These are phyloP conservation scores for Xylota sylvarum DNA, from an alignment of 2,888 invertebrate genomes.

Conservation along the genomic window DNA sequence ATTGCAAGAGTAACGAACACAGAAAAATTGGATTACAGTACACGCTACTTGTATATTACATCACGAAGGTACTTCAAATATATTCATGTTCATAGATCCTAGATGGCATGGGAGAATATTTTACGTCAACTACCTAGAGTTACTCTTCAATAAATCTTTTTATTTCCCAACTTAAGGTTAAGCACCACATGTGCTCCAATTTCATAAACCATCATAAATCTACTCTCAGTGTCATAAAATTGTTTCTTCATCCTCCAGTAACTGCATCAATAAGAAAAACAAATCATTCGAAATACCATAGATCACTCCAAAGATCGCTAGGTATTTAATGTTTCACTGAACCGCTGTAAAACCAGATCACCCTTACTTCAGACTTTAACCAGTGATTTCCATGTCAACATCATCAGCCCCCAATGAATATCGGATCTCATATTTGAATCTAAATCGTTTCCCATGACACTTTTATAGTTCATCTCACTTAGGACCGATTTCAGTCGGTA, in stretches of 20 bases:
- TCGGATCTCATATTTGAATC: slow-evolving; percentile 55
- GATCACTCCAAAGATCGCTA: slow-evolving; percentile 61
- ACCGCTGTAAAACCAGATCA: slow-evolving; percentile 1
- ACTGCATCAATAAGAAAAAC: slow-evolving; percentile 42
- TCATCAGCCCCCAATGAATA: slow-evolving; percentile 61
- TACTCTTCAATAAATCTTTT: slow-evolving; percentile 30
- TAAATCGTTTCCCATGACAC: slow-evolving; percentile 77
- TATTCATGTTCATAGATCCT: too few relatives aligned
- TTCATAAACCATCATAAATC: slow-evolving; percentile 60
- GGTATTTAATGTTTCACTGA: slow-evolving; percentile 42
- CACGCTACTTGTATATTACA: too few relatives aligned
- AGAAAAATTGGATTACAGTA: too few relatives aligned
- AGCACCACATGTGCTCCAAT: slow-evolving; percentile 64
- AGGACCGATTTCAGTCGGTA: slow-evolving; percentile 60
- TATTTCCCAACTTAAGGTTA: slow-evolving; percentile 62
- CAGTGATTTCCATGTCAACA: slow-evolving; percentile 69
- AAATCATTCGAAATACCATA: slow-evolving; percentile 68
- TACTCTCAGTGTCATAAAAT: slow-evolving; percentile 50
- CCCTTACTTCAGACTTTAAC: slow-evolving; percentile 14
- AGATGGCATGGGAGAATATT: too few relatives aligned
- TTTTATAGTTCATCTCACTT: slow-evolving; percentile 77
- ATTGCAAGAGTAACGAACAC: too few relatives aligned
- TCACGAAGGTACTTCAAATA: too few relatives aligned
- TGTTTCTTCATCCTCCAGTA: slow-evolving; percentile 33
- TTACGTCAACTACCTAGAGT: not conserved